Base-by-base conservation (phyloP, 1,140 invertebrate species). In the Meloidogyne floridensis region DNA sequence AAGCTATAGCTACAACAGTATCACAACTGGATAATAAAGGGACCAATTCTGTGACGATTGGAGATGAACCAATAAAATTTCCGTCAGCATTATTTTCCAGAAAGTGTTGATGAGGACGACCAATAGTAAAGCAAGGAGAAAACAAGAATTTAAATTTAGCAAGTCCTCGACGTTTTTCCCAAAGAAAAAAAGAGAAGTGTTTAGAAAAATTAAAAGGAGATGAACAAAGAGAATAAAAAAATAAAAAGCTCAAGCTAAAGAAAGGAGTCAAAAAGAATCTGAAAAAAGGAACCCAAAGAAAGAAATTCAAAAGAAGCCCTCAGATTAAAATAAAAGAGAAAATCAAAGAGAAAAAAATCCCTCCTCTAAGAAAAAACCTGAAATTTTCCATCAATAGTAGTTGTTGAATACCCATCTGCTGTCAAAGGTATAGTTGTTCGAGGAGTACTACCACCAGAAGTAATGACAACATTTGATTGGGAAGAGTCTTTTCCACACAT, bases 11-110 rank as follows among this genome's bases (percentile, higher is more conserved):
- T 11, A 79, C 77, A 42, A 79, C 65, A 0, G 77, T 79, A 72
- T 79, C 77, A 72, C 77, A 79, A 8, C 65, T 47, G 10, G 11
- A 18, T 18, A 79, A n/a, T 72, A 79, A 47, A 18, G 77, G 65
- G 32, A 71, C 77, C 32, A 32, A 5, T 47, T 78, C 76, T 3
- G n/a, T 70, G 7, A 59, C 13, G n/a, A n/a, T n/a, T 65, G 11
- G 15, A 13, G 42, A 4, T 5, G 72, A n/a, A n/a, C 2, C 56
- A 59, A 13, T 15, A 3, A 15, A 59, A 59, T 59, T 15, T 13
- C 7, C n/a, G 15, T 56, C 20, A 32, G 32, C 2, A 51, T 76
- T 10, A 56, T 76, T 42, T 51, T 76, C 18, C 18, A 15, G 5
- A 15, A 73, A 13, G 13, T 75, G 74, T 47, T 43, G 53, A 8